phyloP scores from a whole-genome alignment of 2,888 invertebrate species.

The Nematopogon swammerdamellus region DNA sequence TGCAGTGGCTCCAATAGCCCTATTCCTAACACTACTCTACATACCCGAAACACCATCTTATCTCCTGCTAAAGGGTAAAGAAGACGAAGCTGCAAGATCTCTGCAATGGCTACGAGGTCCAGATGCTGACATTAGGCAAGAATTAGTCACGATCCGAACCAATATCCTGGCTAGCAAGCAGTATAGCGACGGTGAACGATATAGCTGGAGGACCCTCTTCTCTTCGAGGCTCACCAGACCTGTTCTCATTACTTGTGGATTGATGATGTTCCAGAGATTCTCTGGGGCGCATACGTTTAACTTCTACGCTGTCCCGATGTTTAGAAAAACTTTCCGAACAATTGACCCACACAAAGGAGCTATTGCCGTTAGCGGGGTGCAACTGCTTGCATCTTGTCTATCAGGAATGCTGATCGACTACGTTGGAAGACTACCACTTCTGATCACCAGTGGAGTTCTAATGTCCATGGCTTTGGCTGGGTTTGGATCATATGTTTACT shows the following conservation, averaged over 20 bases:
- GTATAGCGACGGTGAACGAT: conserved; percentile 29
- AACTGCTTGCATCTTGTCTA: conserved; percentile 75
- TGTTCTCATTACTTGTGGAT: conserved; percentile 74
- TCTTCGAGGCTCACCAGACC: conserved; percentile 60
- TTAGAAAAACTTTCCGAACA: conserved; percentile 75
- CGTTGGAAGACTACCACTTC: conserved; percentile 77
- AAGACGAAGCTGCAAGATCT: conserved; percentile 70
- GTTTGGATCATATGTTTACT: conserved; percentile 82
- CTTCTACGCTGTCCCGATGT: conserved; percentile 83
- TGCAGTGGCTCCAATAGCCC: conserved; percentile 69
- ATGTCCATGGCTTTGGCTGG: conserved; percentile 82
- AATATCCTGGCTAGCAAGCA: conserved; percentile 58
- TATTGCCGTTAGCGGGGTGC: conserved; percentile 79
- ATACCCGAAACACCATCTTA: conserved; percentile 89
- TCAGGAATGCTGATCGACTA: conserved; percentile 83
- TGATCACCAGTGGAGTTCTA: conserved; percentile 78
- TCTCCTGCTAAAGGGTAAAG: conserved; percentile 69
- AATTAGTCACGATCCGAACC: conserved; percentile 67
- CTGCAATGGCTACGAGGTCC: conserved; percentile 78
- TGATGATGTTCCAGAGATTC: conserved; percentile 87
- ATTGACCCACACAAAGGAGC: conserved; percentile 81
- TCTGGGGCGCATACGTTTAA: conserved; percentile 80
- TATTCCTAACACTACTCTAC: conserved; percentile 70
- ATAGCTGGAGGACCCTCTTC: conserved; percentile 32
- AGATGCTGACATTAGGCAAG: conserved; percentile 71